A percentile compares a stretch with the other conserved stretches of the same genome.
Evolutionary conservation across 2,113 vertebrate genomes (phyloP).

Genomic region (Pelmatolapia mariae): DNA sequence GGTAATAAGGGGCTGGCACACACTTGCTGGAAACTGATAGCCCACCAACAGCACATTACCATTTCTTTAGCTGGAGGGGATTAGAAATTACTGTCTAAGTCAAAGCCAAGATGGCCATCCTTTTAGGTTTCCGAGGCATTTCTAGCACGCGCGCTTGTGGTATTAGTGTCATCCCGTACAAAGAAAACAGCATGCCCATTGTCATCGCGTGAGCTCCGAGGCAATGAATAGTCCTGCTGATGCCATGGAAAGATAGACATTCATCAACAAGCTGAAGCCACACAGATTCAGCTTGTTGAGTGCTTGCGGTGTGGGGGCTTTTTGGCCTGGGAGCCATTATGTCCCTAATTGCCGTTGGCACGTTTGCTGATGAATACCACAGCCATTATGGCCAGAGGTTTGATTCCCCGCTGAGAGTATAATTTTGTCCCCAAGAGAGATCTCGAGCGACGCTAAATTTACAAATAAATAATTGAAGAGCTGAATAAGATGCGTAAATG

Average conservation of each 20-base stretch:
- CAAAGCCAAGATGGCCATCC: slow-evolving; percentile 32
- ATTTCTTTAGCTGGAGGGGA: slow-evolving; percentile 45
- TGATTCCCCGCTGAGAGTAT: slow-evolving; percentile 47
- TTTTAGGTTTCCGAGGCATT: slow-evolving; percentile 4
- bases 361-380: slow-evolving; percentile 52
- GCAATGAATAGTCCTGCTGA: background rate
- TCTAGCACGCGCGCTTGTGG: background rate
- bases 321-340: slow-evolving; percentile 45
- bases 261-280: background rate
- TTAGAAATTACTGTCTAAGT: slow-evolving; percentile 43
- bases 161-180: background rate
- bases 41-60: slow-evolving; percentile 54
- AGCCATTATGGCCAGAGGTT: slow-evolving; percentile 42
- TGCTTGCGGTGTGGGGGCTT: background rate
- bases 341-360: slow-evolving; percentile 47
- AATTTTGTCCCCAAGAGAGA: slow-evolving; percentile 50
- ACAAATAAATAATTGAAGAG: slow-evolving; percentile 68
- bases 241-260: background rate
- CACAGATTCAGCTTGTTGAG: slow-evolving; percentile 17
- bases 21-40: slow-evolving; percentile 55
- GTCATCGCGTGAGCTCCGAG: background rate
- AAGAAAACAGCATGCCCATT: background rate
- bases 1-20: slow-evolving; percentile 61
- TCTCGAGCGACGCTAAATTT: slow-evolving; percentile 51
- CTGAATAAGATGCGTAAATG: slow-evolving; percentile 41